Conservation (phyloP, 2,113 vertebrate genomes). For the Dryoscopus gambensis region DNA sequence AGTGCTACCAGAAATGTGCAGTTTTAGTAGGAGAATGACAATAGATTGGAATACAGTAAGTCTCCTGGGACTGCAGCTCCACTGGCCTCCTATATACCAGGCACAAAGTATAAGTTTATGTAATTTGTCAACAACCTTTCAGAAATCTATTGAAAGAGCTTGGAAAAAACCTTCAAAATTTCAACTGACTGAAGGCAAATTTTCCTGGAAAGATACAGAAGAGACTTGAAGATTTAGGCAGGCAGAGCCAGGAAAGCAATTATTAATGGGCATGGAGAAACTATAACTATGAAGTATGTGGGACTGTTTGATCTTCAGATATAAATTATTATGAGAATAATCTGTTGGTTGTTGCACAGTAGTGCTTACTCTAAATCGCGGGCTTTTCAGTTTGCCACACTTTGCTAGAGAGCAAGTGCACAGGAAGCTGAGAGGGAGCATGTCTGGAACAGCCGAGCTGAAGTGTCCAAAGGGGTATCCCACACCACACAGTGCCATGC, state of each 20-base stretch:
- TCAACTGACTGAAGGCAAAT: neutral
- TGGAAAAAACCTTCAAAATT: neutral
- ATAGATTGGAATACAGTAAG: neutral
- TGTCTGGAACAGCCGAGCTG: neutral
- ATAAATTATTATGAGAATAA: neutral
- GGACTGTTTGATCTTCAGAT: neutral
- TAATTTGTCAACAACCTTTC: neutral
- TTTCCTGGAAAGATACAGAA: neutral
- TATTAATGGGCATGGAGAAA: too few relatives aligned
- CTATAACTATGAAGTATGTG: neutral
- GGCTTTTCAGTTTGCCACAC: neutral
- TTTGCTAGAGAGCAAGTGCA: neutral
- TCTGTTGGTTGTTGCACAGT: neutral
- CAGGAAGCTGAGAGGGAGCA: neutral
- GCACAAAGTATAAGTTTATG: neutral
- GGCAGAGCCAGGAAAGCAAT: neutral
- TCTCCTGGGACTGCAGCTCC: neutral
- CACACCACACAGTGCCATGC: neutral
- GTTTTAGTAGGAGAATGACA: neutral
- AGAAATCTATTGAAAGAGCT: neutral
- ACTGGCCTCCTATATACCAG: neutral
- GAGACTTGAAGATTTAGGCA: neutral
- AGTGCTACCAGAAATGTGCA: neutral
- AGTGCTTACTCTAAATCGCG: neutral
- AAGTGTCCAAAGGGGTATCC: neutral